Evolutionary conservation across 2,113 vertebrate species (phyloP).

Genomic region (Syngnathus scovelli): DNA sequence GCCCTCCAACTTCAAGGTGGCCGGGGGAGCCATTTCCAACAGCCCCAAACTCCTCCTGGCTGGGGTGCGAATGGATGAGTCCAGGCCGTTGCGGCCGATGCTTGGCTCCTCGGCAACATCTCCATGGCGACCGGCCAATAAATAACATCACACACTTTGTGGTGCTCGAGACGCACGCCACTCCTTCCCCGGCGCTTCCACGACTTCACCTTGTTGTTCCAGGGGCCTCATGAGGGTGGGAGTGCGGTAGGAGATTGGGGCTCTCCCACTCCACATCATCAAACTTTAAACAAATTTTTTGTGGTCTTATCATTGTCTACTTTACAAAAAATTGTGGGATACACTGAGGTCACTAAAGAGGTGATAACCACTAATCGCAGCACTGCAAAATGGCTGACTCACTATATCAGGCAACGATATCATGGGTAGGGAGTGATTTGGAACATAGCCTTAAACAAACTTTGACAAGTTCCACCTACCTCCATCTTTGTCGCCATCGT

Average conservation of each 20-base stretch:
- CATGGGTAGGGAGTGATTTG: too few species aligned
- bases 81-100: conserved; percentile 56
- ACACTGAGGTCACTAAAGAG: not conserved
- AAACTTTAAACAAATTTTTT: too few species aligned
- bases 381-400: not conserved
- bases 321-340: not conserved
- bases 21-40: too few species aligned
- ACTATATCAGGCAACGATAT: too few species aligned
- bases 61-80: conserved; percentile 56
- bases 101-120: conserved; percentile 44
- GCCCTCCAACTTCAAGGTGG: too few species aligned
- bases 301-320: not conserved
- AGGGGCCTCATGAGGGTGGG: too few species aligned
- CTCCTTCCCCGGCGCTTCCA: too few species aligned
- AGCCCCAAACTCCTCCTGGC: conserved; percentile 24
- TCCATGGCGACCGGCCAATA: conserved; percentile 61
- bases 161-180: conserved; percentile 4
- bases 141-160: conserved; percentile 55
- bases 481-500: not conserved
- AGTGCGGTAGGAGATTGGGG: too few species aligned
- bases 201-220: too few species aligned
- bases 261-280: too few species aligned
- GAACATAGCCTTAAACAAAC: too few species aligned
- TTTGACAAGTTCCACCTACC: not conserved
- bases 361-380: not conserved